Conservation (phyloP, 2,888 invertebrate species). For the Limnephilus lunatus region DNA sequence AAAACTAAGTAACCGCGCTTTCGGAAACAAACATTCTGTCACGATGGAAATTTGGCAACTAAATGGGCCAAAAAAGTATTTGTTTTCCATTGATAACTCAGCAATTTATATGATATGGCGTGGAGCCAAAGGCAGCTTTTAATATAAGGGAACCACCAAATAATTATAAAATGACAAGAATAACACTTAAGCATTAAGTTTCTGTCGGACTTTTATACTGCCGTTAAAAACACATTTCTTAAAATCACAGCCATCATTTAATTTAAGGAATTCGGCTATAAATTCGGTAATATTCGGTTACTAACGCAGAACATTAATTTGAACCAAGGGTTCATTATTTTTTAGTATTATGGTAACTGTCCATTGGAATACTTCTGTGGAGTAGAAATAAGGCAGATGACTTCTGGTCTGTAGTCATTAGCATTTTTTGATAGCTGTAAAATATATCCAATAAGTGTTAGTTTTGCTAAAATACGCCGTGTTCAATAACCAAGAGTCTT, state of each 20-base stretch:
- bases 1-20: background rate
- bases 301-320: background rate
- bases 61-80: constrained; percentile 30
- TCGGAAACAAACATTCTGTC: constrained; percentile 34
- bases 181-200: constrained; percentile 26
- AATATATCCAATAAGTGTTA: background rate
- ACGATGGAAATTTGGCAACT: constrained; percentile 39
- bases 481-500: background rate
- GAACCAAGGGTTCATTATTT: background rate
- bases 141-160: constrained; percentile 15
- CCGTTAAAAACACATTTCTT: background rate
- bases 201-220: background rate
- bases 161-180: constrained; percentile 40
- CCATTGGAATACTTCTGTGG: background rate
- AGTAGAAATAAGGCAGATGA: background rate
- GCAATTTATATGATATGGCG: constrained; percentile 38
- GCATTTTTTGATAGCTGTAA: background rate
- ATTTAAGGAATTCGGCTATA: background rate
- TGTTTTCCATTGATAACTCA: constrained; percentile 40
- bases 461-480: background rate
- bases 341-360: background rate
- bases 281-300: background rate
- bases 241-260: background rate
- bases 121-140: constrained; percentile 16
- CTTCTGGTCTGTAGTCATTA: background rate